phyloP scores from a whole-genome alignment of 2,797 vertebrate species.

The Dermochelys coriacea region DNA sequence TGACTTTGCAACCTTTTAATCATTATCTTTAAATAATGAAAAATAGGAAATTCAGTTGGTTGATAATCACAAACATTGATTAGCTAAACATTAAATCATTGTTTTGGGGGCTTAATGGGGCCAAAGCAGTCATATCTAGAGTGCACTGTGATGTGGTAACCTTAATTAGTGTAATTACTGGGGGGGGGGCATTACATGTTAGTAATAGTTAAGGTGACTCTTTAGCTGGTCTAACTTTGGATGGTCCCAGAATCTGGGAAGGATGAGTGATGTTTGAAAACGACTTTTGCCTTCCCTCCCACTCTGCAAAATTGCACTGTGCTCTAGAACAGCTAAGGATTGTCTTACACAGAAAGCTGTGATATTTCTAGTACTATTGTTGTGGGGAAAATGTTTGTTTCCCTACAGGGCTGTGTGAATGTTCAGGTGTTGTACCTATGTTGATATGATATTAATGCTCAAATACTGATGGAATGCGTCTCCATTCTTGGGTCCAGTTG shows the following conservation, averaged over 20 bases:
- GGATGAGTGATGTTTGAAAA: neutral
- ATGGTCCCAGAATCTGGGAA: neutral
- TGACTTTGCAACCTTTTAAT: neutral
- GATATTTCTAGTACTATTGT: neutral
- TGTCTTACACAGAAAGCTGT: neutral
- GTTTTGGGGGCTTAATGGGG: neutral
- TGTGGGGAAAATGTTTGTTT: neutral
- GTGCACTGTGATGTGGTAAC: neutral
- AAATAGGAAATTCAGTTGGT: neutral
- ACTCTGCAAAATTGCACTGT: neutral
- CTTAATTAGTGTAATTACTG: neutral
- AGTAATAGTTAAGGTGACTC: fast-evolving
- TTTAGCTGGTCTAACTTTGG: neutral
- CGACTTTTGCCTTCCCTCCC: neutral
- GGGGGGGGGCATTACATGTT: fast-evolving
- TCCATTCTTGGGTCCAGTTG: neutral
- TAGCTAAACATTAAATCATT: too few species aligned
- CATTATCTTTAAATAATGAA: neutral
- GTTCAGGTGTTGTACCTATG: neutral
- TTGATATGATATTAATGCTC: neutral
- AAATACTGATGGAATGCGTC: neutral
- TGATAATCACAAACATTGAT: too few species aligned
- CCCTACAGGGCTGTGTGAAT: neutral
- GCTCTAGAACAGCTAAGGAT: neutral
- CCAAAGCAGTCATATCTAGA: neutral